Conservation (phyloP, 2,797 vertebrate species). For the Myotis findleyi region DNA sequence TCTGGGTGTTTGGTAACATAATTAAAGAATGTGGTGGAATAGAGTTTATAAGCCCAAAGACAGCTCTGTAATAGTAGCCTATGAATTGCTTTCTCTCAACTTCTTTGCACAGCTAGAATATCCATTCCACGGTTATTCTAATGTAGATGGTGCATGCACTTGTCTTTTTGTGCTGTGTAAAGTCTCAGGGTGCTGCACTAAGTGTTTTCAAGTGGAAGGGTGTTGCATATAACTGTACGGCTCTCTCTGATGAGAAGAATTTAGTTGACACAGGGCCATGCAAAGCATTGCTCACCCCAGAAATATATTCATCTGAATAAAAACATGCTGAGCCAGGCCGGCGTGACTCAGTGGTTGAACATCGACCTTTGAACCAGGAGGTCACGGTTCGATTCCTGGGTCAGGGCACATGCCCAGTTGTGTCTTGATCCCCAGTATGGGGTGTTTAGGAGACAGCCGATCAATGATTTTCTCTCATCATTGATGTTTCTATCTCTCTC, state of each 20-base stretch:
- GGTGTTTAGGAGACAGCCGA: no score
- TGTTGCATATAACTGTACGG: no score
- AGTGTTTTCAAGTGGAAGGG: not conserved
- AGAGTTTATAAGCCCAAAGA: not conserved
- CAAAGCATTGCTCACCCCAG: not conserved
- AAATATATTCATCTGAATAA: not conserved
- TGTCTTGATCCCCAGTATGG: no score
- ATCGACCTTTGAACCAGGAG: no score
- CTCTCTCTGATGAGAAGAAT: not conserved
- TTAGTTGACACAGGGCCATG: not conserved
- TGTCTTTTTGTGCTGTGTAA: no score
- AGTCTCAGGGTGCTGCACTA: not conserved
- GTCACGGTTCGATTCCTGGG: no score
- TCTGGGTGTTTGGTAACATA: not conserved
- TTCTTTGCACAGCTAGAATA: not conserved
- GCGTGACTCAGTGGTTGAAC: no score
- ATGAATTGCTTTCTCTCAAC: not conserved
- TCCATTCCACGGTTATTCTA: not conserved
- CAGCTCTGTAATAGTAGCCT: not conserved
- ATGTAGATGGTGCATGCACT: not conserved
- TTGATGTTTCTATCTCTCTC: no score
- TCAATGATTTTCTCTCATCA: no score
- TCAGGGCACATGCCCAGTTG: no score
- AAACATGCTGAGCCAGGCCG: not conserved
- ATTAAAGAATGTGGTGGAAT: not conserved